A percentile compares a stretch with the other conserved stretches of the same genome.
These are phyloP conservation scores for Trematomus bernacchii DNA, from an alignment of 2,797 vertebrate genomes.

Conservation along the genomic window DNA sequence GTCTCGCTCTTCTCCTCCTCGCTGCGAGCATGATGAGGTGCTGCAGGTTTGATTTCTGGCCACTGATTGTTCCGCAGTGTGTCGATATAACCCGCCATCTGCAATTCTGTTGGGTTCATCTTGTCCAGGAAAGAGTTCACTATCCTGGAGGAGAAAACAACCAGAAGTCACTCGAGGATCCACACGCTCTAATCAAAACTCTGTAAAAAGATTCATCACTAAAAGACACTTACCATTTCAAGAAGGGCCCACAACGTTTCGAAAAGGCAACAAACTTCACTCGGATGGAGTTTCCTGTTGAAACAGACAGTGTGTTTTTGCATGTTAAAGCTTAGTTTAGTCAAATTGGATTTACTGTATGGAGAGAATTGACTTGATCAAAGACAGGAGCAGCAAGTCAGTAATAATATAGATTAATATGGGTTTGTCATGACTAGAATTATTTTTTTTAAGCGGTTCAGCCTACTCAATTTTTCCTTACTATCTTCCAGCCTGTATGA, in stretches of 20 bases:
- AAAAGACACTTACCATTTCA: conserved; percentile 82
- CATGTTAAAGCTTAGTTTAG: not conserved
- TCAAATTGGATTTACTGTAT: too few species aligned
- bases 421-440: not conserved
- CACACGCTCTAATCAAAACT: not conserved
- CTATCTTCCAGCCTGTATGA: not conserved
- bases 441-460: not conserved
- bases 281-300: conserved; percentile 83
- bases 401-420: not conserved
- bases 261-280: conserved; percentile 82
- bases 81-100: conserved; percentile 80
- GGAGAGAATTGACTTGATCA: too few species aligned
- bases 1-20: conserved; percentile 76
- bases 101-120: conserved; percentile 79
- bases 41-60: conserved; percentile 61
- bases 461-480: not conserved
- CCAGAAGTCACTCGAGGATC: not conserved
- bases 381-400: not conserved
- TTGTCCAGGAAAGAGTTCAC: conserved; percentile 81
- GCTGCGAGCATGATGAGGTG: conserved; percentile 45
- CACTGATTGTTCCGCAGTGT: conserved; percentile 75
- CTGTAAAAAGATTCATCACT: not conserved
- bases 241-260: conserved; percentile 80
- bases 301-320: conserved; percentile 17
- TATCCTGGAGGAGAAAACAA: conserved; percentile 68